These are phyloP conservation scores for Lochmaea capreae DNA, from an alignment of 2,888 invertebrate species.

Conservation along the genomic window DNA sequence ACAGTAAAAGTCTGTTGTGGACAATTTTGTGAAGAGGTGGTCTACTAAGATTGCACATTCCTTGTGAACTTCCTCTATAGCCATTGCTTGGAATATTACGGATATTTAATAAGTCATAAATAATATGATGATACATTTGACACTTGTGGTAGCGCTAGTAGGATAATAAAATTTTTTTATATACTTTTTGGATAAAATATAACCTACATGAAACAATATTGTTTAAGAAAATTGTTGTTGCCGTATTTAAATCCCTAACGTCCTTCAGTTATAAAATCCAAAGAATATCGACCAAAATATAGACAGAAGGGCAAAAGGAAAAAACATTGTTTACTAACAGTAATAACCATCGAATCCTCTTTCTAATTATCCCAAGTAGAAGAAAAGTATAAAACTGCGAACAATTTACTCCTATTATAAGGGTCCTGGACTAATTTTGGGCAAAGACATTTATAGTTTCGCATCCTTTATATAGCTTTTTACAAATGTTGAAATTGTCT, in stretches of 20 bases:
- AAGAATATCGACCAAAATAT: not conserved
- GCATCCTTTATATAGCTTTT: conserved; percentile 61
- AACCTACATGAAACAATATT: no score
- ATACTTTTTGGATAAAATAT: no score
- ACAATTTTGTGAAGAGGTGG: no score
- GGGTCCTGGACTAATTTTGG: conserved; percentile 60
- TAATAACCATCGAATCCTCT: conserved; percentile 18
- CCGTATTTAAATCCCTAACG: not conserved
- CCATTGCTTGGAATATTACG: no score
- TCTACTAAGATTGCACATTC: no score
- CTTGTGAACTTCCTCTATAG: no score
- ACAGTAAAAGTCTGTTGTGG: no score
- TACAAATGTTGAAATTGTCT: conserved; percentile 61
- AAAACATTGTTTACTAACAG: conserved; percentile 30
- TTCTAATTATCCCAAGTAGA: conserved; percentile 41
- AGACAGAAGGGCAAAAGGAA: not conserved
- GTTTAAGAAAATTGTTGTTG: no score
- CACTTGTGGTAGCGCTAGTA: no score
- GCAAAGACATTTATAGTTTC: conserved; percentile 63
- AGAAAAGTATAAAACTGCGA: conserved; percentile 59
- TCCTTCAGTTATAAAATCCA: not conserved
- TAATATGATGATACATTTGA: no score
- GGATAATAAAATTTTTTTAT: no score
- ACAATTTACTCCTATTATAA: conserved; percentile 56
- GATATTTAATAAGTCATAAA: no score